These are phyloP conservation scores for Hololepta plana DNA, from an alignment of 2,888 invertebrate genomes.

Conservation along the genomic window DNA sequence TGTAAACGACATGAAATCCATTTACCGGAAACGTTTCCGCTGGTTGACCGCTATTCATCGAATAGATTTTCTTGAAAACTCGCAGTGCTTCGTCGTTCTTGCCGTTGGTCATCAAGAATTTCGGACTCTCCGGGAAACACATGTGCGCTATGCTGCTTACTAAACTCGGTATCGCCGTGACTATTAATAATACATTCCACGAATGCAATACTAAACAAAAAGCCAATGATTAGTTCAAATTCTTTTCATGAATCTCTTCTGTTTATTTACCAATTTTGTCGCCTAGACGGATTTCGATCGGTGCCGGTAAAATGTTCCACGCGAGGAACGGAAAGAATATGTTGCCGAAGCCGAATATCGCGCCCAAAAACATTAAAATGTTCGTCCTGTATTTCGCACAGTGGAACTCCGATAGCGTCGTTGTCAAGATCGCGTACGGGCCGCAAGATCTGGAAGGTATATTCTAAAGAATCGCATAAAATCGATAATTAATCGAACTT, in stretches of 20 bases:
- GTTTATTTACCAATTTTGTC: too few relatives aligned
- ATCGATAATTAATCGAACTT: conserved; percentile 20
- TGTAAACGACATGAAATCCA: conserved; percentile 6
- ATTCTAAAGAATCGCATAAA: conserved; percentile 1
- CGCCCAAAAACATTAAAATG: conserved; percentile 44
- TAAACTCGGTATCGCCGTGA: conserved; percentile 45
- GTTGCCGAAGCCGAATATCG: conserved; percentile 46
- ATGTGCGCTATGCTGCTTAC: conserved; percentile 40
- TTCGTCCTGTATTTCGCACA: conserved; percentile 41
- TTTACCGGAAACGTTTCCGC: conserved; percentile 47
- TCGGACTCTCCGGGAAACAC: conserved; percentile 59
- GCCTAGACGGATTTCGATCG: too few relatives aligned
- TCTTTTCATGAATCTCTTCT: too few relatives aligned
- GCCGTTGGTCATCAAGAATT: conserved; percentile 54
- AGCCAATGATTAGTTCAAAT: neutral
- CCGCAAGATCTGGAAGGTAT: conserved; percentile 23
- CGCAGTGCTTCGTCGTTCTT: conserved; percentile 43
- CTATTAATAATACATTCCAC: conserved; percentile 42
- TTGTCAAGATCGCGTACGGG: conserved; percentile 52
- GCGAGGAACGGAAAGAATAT: conserved; percentile 50
- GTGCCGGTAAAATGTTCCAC: conserved; percentile 53
- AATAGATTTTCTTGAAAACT: conserved; percentile 44
- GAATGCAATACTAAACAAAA: conserved; percentile 32
- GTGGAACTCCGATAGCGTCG: conserved; percentile 59
- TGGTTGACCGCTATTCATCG: conserved; percentile 42